Conservation (phyloP, 2,888 invertebrate species). For the Drosophila paucipuncta region DNA sequence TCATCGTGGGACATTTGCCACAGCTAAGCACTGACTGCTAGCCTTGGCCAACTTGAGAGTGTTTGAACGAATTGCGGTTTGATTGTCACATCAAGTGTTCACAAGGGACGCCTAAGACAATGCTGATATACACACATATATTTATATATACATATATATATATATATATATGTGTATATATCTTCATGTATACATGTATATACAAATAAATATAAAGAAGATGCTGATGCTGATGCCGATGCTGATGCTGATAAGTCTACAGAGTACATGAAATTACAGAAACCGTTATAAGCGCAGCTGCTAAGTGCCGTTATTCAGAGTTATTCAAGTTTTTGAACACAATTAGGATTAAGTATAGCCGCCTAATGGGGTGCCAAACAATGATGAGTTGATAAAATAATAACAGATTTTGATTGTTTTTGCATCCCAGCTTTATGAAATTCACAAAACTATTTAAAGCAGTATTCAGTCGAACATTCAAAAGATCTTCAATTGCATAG, state of each 20-base stretch:
- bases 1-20: slow-evolving; percentile 22
- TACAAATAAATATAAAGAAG: background rate
- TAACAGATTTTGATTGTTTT: background rate
- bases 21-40: slow-evolving; percentile 8
- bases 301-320: background rate
- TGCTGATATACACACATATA: slow-evolving; percentile 2
- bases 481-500: background rate
- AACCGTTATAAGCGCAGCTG: background rate
- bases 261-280: slow-evolving; percentile 13
- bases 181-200: background rate
- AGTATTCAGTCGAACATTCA: background rate
- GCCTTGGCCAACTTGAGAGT: background rate
- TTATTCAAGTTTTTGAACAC: background rate
- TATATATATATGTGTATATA: background rate
- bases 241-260: slow-evolving; percentile 1
- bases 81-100: slow-evolving; percentile 28
- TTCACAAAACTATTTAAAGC: background rate
- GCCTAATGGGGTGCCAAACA: background rate
- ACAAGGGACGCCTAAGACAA: slow-evolving; percentile 10
- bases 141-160: background rate
- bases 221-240: background rate
- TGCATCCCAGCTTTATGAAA: background rate
- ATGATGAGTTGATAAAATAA: background rate
- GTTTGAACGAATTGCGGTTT: slow-evolving; percentile 29
- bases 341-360: background rate